These are phyloP conservation scores for Hedya salicella DNA, from an alignment of 2,888 invertebrate species.

Conservation along the genomic window DNA sequence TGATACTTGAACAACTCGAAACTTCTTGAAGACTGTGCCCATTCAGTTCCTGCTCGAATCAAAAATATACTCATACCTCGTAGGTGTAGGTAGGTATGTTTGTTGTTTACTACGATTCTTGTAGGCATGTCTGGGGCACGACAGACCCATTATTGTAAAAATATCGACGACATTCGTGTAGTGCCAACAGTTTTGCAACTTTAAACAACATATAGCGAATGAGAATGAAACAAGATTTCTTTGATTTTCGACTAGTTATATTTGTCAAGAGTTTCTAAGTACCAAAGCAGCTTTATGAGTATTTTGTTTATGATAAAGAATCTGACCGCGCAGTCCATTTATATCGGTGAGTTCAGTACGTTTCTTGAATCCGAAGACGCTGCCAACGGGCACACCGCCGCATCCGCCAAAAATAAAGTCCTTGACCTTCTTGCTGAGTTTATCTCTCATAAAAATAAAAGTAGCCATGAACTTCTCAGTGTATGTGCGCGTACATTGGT, in stretches of 20 bases:
- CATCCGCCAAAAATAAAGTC: slow-evolving; percentile 79
- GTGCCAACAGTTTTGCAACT: slow-evolving; percentile 11
- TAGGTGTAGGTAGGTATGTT: background rate
- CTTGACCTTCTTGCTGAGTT: slow-evolving; percentile 78
- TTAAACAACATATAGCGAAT: slow-evolving; percentile 9
- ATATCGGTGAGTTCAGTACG: slow-evolving; percentile 12
- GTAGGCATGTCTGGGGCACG: slow-evolving; percentile 10
- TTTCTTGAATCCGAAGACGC: slow-evolving; percentile 62
- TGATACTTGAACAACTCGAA: background rate
- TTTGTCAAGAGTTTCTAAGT: background rate
- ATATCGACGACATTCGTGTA: slow-evolving; percentile 15
- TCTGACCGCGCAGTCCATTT: background rate
- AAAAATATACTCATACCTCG: background rate
- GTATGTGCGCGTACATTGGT: slow-evolving; percentile 67
- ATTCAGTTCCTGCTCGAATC: slow-evolving; percentile 22
- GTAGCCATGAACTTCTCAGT: slow-evolving; percentile 78
- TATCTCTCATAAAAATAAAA: slow-evolving; percentile 78
- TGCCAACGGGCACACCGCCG: slow-evolving; percentile 66
- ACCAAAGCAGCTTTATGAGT: background rate
- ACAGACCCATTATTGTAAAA: slow-evolving; percentile 15
- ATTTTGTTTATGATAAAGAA: background rate
- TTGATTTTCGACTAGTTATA: background rate
- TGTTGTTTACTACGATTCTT: slow-evolving; percentile 19
- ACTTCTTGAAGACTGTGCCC: slow-evolving; percentile 3
- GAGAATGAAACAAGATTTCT: background rate